These are phyloP conservation scores for Echinometra lucunter DNA, from an alignment of 53 echinoderm and acorn worm species.

Conservation along the genomic window DNA sequence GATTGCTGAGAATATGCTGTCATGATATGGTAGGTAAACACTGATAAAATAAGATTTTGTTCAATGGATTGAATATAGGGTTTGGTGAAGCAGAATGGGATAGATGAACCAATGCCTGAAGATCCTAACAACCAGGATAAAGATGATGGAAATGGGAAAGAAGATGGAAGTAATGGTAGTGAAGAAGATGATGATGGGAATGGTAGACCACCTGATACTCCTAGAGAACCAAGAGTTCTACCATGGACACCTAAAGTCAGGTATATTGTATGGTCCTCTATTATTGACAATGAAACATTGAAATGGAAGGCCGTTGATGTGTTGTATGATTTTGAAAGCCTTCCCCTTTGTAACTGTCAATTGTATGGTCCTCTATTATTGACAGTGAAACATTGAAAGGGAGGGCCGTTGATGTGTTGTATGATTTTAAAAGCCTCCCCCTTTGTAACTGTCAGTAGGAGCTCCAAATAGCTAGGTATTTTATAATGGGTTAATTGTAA, in stretches of 20 bases:
- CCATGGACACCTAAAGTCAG: slow-evolving; percentile 99
- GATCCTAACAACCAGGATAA: slow-evolving; percentile 85
- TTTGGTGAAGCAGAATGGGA: slow-evolving; percentile 96
- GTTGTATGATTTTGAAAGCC: neutral
- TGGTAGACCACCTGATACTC: slow-evolving; percentile 88
- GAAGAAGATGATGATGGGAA: slow-evolving; percentile 93
- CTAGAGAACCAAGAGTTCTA: slow-evolving; percentile 83
- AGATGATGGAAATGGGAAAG: slow-evolving; percentile 81
- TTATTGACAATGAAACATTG: neutral
- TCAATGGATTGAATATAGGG: slow-evolving; percentile 65
- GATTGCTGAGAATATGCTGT: neutral
- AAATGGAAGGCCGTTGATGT: neutral
- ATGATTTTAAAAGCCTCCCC: neutral
- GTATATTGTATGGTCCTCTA: neutral
- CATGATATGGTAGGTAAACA: neutral
- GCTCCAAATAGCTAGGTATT: no score
- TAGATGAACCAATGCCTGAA: slow-evolving; percentile 96
- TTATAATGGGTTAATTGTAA: neutral
- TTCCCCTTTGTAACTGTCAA: neutral
- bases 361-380: neutral
- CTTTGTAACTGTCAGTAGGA: neutral
- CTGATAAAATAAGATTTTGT: neutral
- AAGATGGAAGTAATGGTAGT: slow-evolving; percentile 77
- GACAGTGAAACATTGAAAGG: neutral
- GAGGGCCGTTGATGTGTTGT: neutral